Evolutionary conservation across 1,140 invertebrate species (phyloP), one percentile per base, ranked within the genome.

Genomic region (Danaus melanippus): DNA sequence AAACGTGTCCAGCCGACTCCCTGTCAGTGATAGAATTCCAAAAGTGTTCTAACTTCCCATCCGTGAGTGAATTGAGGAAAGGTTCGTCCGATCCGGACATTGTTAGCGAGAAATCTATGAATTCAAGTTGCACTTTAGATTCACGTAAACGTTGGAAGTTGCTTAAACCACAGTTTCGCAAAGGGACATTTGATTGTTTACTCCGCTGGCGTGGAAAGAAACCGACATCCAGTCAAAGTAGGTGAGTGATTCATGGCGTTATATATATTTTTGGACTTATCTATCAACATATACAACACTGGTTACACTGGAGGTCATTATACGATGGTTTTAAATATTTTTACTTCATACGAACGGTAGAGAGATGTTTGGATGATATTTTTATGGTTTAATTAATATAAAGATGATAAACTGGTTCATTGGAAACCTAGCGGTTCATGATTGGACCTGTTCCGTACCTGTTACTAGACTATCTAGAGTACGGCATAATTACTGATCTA

Each of bases 151-250:
- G 70, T 11, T 82, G 76, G 74, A 81, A 77, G 42, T 54, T 83
- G 48, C 58, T 82, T n/a, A 83, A 74, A 57, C 79, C 75, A 10
- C 71, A 70, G 1, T 85, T 86, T 63, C 65, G 70, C 45, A 86
- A 80, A 73, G 76, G 79, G 53, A 74, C 82, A 9, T 83, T 86
- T 51, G 79, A 84, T 56, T 79, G 80, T 53, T 61, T 86, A 53
- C 50, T 85, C 9, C 71, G 67, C 42, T 86, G 80, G 80, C 74
- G 79, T 46, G 74, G 74, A 58, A 84, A 80, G 59, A 81, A 78
- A 66, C 68, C 71, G 12, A 47, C 60, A 11, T 42, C 61, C 44
- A 61, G 60, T 50, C 66, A 70, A 63, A 64, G 60, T 46, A 66
- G 69, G 72, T 74, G 50, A 74, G 72, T 67, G 52, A 58, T 44